Base-by-base conservation (phyloP, 2,888 invertebrate species). In the Palloptera scutellata region DNA sequence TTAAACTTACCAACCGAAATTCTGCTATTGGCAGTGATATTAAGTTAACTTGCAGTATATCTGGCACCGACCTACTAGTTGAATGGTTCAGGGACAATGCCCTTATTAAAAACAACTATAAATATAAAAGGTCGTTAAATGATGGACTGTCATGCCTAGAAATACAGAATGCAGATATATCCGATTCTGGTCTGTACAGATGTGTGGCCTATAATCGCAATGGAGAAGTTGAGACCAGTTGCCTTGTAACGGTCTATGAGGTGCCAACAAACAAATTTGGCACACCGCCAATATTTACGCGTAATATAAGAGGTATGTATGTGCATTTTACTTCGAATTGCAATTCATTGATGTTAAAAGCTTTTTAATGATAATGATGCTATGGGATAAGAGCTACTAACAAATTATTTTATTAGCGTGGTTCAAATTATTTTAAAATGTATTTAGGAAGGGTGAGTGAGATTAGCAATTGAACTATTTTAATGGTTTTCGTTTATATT, bases 161-260 rank as follows among this genome's bases (percentile, higher is more conserved):
- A 86, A 88, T 95, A 40, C 83, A 89, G 52, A 89, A 91, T 74
- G 90, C 90, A 1, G 86, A 87, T 13, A 86, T 89, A 0, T 86
- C 86, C 68, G 94, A 95, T 85, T 89, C 90, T 12, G 95, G 92
- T 20, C 91, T 93, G 77, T 95, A 94, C 79, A 89, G 90, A 15
- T 95, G 95, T 81, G 87, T 91, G 11, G 94, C 92, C 13, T 88
- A 88, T 73, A 95, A 95, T 83, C 87, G 75, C 62, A 81, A 81
- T 75, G 85, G 85, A 73, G 83, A 84, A 76, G 79, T 81, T 68
- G 84, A 84, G 78, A 83, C 85, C 51, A 83, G 80, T 75, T 83
- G 84, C 73, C 80, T 81, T 71, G 81, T 85, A 73, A 83, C 81
- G 67, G 79, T 85, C 71, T 84, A 82, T 75, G 85, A 85, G 78